These are phyloP conservation scores for Monomorium pharaonis DNA, from an alignment of 1,140 invertebrate genomes.

Conservation along the genomic window DNA sequence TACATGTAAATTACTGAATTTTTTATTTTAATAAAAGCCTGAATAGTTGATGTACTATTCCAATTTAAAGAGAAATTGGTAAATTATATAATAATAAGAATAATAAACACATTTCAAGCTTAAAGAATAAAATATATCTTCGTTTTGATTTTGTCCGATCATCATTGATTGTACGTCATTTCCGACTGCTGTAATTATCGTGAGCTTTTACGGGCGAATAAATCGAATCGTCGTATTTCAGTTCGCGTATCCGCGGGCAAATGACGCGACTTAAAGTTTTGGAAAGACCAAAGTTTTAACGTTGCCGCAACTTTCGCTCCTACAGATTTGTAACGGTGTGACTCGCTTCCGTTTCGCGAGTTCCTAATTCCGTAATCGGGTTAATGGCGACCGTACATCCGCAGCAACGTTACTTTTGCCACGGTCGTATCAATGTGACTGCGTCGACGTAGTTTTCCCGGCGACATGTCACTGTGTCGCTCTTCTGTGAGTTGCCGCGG, in stretches of 20 bases:
- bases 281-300: slow-evolving; percentile 56
- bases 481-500: neutral
- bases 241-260: slow-evolving; percentile 17
- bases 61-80: neutral
- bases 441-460: slow-evolving; percentile 5
- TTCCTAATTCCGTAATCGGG: slow-evolving; percentile 61
- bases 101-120: neutral
- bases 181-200: neutral
- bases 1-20: neutral
- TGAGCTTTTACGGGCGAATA: neutral
- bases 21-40: neutral
- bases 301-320: slow-evolving; percentile 36
- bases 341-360: slow-evolving; percentile 45
- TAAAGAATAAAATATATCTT: neutral
- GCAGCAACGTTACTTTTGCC: slow-evolving; percentile 25
- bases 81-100: neutral
- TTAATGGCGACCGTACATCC: slow-evolving; percentile 32
- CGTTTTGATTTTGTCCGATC: neutral
- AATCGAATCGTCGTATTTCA: neutral
- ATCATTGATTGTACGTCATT: neutral
- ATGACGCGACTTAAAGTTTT: slow-evolving; percentile 56
- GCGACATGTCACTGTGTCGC: slow-evolving; percentile 2
- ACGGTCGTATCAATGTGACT: slow-evolving; percentile 1
- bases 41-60: neutral
- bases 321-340: slow-evolving; percentile 2